Conservation (phyloP, 2,797 vertebrate species). For the Paedocypris micromegethes region DNA sequence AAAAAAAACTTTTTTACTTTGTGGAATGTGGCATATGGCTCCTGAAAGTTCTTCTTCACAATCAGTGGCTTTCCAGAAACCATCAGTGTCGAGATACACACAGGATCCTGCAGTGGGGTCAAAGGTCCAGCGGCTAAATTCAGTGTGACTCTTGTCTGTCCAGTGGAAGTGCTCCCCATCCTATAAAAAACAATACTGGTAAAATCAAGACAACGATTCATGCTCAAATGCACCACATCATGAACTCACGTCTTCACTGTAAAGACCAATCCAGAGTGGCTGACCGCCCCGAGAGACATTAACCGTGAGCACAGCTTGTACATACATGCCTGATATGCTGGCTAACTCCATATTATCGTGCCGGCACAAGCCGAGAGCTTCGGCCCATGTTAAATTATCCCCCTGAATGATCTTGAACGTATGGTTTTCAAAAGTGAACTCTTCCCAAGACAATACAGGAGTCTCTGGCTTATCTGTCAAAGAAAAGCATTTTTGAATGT, state of each 20-base stretch:
- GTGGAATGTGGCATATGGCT: constrained; percentile 80
- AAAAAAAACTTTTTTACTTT: constrained; percentile 65
- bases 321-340: constrained; percentile 77
- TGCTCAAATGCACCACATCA: background rate
- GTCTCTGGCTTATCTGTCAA: constrained; percentile 61
- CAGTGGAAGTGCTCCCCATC: constrained; percentile 82
- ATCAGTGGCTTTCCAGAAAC: constrained; percentile 85
- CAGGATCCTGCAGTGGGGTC: constrained; percentile 72
- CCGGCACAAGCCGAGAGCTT: constrained; percentile 72
- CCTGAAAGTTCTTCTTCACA: constrained; percentile 75
- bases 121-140: constrained; percentile 83
- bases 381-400: constrained; percentile 79
- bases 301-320: constrained; percentile 79
- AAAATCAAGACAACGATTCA: background rate
- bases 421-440: constrained; percentile 65
- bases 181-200: constrained; percentile 54
- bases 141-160: constrained; percentile 81
- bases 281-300: constrained; percentile 58
- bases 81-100: constrained; percentile 83
- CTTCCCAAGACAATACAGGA: constrained; percentile 52
- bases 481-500: background rate
- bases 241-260: constrained; percentile 76
- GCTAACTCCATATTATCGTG: constrained; percentile 73
- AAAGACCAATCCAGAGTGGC: constrained; percentile 89
- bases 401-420: constrained; percentile 74